Evolutionary conservation across 2,888 invertebrate species (phyloP), one percentile per base, ranked within the genome.

Genomic region (Chrysopilus asiliformis): DNA sequence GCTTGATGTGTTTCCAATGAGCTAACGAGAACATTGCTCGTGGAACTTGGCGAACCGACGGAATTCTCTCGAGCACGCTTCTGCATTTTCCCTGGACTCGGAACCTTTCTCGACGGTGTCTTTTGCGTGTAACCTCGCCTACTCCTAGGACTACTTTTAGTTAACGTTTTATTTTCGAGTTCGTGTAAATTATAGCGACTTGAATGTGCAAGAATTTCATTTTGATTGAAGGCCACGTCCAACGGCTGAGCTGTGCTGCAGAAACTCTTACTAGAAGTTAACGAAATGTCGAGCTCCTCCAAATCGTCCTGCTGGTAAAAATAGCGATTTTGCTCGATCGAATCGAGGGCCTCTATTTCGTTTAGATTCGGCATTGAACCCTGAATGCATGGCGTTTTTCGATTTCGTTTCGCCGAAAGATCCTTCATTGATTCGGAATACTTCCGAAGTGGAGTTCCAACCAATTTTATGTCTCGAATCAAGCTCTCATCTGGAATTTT

Each of bases 281-380:
- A 24, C 18, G 53, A 51, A 20, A 45, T 47, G 22, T 56, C 50
- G 0, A 27, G 49, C 49, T 8, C 48, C 42, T 15, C 43, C 38
- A n/a, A 39, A 16, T 45, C 36, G 12, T 30, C 22, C 13, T 36
- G 20, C 6, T 35, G 40, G 16, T 43, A 13, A 32, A 36, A 64
- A 43, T 62, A 64, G 2, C 64, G 60, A 48, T 64, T 64, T 40
- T 59, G 55, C 34, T 63, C 64, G 25, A 64, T 58, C 5, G 59
- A 58, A 22, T 56, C 52, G 15, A 60, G 49, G n/a, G 49, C 46
- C 27, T 53, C 49, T 52, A 58, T 56, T 38, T 62, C 60, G 45
- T 60, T 58, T 0, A 64, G 49, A 49, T 64, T 64, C 9, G 64
- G 64, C 57, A 64, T 56, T 2, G 64, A 64, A 1, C 64, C 64